These are phyloP conservation scores for Drosophila maculinotata DNA, from an alignment of 2,888 invertebrate species.

Conservation along the genomic window DNA sequence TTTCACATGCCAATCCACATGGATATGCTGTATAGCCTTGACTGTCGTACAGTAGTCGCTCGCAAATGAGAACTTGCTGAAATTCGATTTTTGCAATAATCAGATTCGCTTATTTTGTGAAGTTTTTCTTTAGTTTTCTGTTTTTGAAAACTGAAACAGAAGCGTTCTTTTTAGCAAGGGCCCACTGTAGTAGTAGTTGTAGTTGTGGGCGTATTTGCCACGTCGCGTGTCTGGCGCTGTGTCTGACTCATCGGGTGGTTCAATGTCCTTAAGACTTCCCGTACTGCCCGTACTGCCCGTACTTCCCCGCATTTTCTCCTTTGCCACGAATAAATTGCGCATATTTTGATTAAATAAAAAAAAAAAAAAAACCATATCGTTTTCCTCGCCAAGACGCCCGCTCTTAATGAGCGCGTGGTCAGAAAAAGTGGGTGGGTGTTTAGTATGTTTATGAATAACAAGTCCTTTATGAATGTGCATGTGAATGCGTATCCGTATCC, in stretches of 20 bases:
- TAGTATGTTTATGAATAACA: slow-evolving; percentile 45
- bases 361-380: background rate
- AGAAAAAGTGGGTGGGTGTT: slow-evolving; percentile 15
- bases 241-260: slow-evolving; percentile 64
- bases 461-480: slow-evolving; percentile 16
- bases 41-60: background rate
- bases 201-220: slow-evolving; percentile 43
- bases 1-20: slow-evolving; percentile 50
- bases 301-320: slow-evolving; percentile 37
- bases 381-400: slow-evolving; percentile 14
- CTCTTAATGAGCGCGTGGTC: slow-evolving; percentile 40
- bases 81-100: background rate
- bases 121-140: too few relatives aligned
- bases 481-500: slow-evolving; percentile 35
- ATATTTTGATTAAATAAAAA: slow-evolving; percentile 77
- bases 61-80: background rate
- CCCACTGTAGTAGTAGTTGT: background rate
- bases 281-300: background rate
- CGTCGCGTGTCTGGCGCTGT: slow-evolving; percentile 58
- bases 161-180: background rate
- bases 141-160: too few relatives aligned
- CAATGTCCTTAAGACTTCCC: slow-evolving; percentile 67
- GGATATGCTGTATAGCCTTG: slow-evolving; percentile 37
- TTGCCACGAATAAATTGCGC: slow-evolving; percentile 73
- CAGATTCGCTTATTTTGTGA: too few relatives aligned